These are phyloP conservation scores for Ictalurus punctatus DNA, from an alignment of 2,113 vertebrate genomes.

Conservation along the genomic window DNA sequence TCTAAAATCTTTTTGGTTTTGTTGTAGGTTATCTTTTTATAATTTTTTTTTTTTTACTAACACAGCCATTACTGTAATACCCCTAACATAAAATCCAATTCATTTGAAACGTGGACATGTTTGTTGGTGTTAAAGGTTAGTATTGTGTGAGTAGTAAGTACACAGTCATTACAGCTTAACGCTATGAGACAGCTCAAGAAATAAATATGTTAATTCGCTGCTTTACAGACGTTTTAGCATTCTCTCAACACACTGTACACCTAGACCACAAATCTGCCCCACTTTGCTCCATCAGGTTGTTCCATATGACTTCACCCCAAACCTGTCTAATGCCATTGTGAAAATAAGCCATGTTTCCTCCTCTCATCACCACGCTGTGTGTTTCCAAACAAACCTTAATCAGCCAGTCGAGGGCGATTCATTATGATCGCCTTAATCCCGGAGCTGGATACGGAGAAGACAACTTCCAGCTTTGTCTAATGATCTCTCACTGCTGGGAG, in stretches of 20 bases:
- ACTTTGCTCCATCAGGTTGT: conserved; percentile 1
- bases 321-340: conserved; percentile 4
- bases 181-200: not conserved
- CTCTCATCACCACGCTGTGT: conserved; percentile 32
- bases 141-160: not conserved
- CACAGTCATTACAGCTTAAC: not conserved
- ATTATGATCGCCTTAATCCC: conserved; percentile 45
- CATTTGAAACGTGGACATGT: not conserved
- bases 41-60: not conserved
- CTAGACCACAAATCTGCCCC: conserved; percentile 5
- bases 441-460: conserved; percentile 36
- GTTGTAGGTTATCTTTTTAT: not conserved
- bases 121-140: not conserved
- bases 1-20: not conserved
- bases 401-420: conserved; percentile 42
- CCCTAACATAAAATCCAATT: not conserved
- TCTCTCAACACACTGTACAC: not conserved
- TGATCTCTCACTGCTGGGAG: conserved; percentile 47
- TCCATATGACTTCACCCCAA: not conserved
- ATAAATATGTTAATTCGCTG: conserved; percentile 1
- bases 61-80: not conserved
- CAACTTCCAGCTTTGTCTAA: conserved; percentile 50
- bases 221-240: conserved; percentile 14
- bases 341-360: conserved; percentile 24
- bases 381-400: conserved; percentile 49